Evolutionary conservation across 2,888 invertebrate genomes (phyloP), one percentile per base, ranked within the genome.

Genomic region (Drosophila conformis): DNA sequence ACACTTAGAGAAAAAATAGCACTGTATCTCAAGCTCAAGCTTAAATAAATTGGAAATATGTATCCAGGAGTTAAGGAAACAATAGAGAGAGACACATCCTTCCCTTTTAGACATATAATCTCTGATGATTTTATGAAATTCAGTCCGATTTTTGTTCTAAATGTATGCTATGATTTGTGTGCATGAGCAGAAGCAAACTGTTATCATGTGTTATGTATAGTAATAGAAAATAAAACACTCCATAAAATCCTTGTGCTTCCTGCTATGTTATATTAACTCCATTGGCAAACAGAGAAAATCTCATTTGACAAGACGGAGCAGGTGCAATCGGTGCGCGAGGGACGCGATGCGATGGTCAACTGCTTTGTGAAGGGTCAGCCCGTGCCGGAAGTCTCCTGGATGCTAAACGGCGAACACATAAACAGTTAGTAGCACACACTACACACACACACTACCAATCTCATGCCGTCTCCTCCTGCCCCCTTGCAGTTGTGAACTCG

Each of bases 261-360:
- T 46, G 21, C 25, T 25, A 15, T 46, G 15, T 15, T 21, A 25
- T 46, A 25, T 46, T 15, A 15, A 25, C 46, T 25, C 46, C 46
- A 25, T 68, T 61, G 61, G 52, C 71, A 68, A 72, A 72, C 92
- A 95, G 95, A 94, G 78, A 94, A 94, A 69, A 93, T 95, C 64
- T 93, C 93, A 60, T 95, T 95, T 90, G 93, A 93, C 85, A 94
- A 94, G 80, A 94, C 94, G 49, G 93, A 94, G 46, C 82, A 91
- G 46, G 92, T 94, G 66, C 95, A 95, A 82, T 93, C 92, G 61
- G 94, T 94, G 11, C 91, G 91, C 56, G 95, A 95, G 90, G 93
- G 94, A 69, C 90, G 92, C 61, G 93, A 94, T 78, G 94, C 93
- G 29, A 91, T 93, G 48, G 92, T 94, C 62, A 83, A 88, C 69